Base-by-base conservation (phyloP, 2,888 invertebrate species). In the Lissonota sp. region DNA sequence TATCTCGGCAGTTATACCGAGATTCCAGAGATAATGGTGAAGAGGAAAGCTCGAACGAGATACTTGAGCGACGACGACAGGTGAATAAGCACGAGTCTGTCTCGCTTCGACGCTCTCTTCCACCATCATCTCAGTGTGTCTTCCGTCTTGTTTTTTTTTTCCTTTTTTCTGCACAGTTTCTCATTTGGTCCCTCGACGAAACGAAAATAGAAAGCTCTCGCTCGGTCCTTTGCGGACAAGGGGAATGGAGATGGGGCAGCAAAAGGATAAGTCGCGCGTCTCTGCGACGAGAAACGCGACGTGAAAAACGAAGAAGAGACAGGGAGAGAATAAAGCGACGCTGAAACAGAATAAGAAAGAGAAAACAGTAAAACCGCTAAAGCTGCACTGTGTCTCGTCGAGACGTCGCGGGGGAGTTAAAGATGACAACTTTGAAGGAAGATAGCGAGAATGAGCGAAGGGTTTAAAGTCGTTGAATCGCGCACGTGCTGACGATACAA, bases 51-150 rank as follows among this genome's bases (percentile, higher is more conserved):
- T 60, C 44, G 53, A 55, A 53, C 60, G 73, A 60, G 26, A 44
- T 53, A 63, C 55, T 7, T 78, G 87, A 90, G 83, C 84, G 87
- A 88, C 86, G 86, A 85, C 87, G 89, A 90, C 90, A 90, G 89
- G 89, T 90, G 90, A 86, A 89, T 74, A 46, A 42, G 66, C 26
- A 63, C 49, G 57, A 70, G 62, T 81, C 60, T 37, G 60, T 70
- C 74, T 71, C 71, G 60, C 40, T 55, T 55, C 44, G 37, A 64
- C 53, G 16, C 39, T 67, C 26, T 42, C 67, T 69, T 26, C 10
- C 10, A 5, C 16, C 5, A 44, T 71, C 5, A 44, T 71, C 53
- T 53, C 64, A 4, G 8, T 58, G 26, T 55, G 46, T 63, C 63
- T 63, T 51, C 26, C 6, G 8, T 26, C 16, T 46, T 49, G 16